Base-by-base conservation (phyloP, 2,888 invertebrate genomes). In the Suillia variegata region DNA sequence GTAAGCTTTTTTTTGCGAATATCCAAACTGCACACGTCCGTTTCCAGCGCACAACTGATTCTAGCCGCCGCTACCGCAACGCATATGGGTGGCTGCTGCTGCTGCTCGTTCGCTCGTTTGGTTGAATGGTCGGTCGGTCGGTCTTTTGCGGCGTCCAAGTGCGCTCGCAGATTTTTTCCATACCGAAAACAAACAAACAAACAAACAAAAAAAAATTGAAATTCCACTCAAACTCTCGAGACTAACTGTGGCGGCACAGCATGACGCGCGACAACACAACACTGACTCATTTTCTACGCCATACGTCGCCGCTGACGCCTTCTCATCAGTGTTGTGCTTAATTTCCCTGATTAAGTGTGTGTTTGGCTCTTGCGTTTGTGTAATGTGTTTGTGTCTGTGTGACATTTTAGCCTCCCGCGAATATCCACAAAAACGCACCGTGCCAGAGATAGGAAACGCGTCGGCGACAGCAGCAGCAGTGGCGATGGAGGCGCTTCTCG, bases 11-110 rank as follows among this genome's bases (percentile, higher is more conserved):
- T 38, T 17, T 18, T 20, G 50, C 13, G n/a, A n/a, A n/a, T n/a
- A n/a, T 54, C 56, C 63, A 76, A 69, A 74, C 78, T 75, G 73
- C 63, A 71, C 76, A 71, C 77, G 70, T 71, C 71, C 74, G 71
- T 70, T 68, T 68, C 68, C 71, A 70, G 71, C 69, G 67, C 66
- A 67, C 74, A 72, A 77, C 79, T 78, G 75, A 75, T 67, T 59
- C 63, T 57, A 62, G 63, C 62, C 64, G 58, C 57, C 66, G 67
- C 57, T 57, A 55, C 62, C 55, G 20, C 53, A 61, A 18, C 18
- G n/a, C 18, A 33, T 12, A 51, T 24, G 31, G 33, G 33, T 17
- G 24, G 4, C 20, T 47, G n/a, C n/a, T n/a, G n/a, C n/a, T 10
- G 5, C 22, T n/a, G 38, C 21, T 42, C 45, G 45, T 10, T 26